Percentiles rank a stretch among this genome's conserved stretches.
Evolutionary conservation across 2,113 vertebrate genomes (phyloP).

Genomic region (Indicator indicator): DNA sequence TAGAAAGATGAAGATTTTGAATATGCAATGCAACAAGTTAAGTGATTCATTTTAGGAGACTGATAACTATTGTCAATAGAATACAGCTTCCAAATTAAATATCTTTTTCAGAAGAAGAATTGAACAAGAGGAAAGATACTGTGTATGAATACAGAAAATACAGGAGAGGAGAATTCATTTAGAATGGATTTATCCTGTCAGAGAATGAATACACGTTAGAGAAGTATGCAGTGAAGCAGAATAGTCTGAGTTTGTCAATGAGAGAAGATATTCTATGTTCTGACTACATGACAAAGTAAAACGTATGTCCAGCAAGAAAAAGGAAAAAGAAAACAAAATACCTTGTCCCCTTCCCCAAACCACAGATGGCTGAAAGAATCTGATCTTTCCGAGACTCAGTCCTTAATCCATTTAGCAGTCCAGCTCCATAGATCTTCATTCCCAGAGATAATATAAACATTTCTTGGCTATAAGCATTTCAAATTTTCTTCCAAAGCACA

Average conservation of each 20-base stretch:
- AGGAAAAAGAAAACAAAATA: background rate
- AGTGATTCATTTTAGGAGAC: background rate
- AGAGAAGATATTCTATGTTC: background rate
- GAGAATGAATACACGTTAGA: background rate
- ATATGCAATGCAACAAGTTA: background rate
- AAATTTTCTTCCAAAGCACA: too few species aligned
- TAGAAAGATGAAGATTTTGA: background rate
- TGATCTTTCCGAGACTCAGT: background rate
- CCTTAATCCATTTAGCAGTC: too few species aligned
- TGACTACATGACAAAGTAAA: background rate
- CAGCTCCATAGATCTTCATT: background rate
- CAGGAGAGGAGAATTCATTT: background rate
- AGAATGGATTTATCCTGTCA: background rate
- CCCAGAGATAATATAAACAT: background rate
- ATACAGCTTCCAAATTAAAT: background rate
- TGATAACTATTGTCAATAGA: background rate
- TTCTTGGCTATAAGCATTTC: too few species aligned
- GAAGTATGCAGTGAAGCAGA: background rate
- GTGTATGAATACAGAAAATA: background rate
- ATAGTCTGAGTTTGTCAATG: background rate
- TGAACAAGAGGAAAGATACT: background rate
- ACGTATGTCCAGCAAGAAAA: background rate
- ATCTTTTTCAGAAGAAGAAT: background rate
- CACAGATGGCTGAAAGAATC: background rate
- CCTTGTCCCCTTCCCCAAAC: fast-evolving